Base-by-base conservation (phyloP, 2,797 vertebrate species). In the Podarcis lilfordi region DNA sequence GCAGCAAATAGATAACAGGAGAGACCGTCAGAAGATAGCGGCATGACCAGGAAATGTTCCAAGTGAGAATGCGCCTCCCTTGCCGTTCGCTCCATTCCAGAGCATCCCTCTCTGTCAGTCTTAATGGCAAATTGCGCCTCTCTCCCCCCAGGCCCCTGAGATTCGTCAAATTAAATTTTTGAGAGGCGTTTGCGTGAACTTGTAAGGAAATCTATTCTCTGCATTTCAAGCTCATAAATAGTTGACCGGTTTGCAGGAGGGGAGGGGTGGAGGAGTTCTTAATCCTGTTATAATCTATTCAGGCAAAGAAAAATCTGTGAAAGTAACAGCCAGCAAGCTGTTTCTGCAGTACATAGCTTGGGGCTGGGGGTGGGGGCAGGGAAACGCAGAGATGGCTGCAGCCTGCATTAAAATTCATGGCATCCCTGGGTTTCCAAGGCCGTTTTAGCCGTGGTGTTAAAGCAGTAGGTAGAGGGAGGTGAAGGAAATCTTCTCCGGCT, bases 201-300 rank as follows among this genome's bases (percentile, higher is more conserved):
- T 87, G 86, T 74, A 90, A 89, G 85, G 84, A 92, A 94, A 92
- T 91, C 89, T 19, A 81, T 92, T 92, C 91, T 71, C 86, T 92
- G 74, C 80, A 8, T 93, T 93, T 90, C 87, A 86, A 86, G 32
- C 82, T 92, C 85, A 92, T 91, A 92, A 95, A 93, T 93, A 93
- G 76, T 93, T 89, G 80, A 86, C 88, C 5, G 0, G 69, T 76
- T 72, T 88, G 91, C 1, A 0, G 27, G 27, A n/a, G 10, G 45
- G 50, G 50, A 55, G n/a, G 32, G 69, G 32, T 11, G n/a, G 23
- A 74, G 7, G 93, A 89, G 90, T 91, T 93, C 93, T 94, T 92
- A 93, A 80, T 83, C 85, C 80, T 85, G 27, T 37, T 78, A 86
- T 91, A 93, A 95, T 59, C 86, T 90, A 94, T 95, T 94, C 91